Conservation (phyloP, 2,888 invertebrate genomes). For the Tridacna crocea region DNA sequence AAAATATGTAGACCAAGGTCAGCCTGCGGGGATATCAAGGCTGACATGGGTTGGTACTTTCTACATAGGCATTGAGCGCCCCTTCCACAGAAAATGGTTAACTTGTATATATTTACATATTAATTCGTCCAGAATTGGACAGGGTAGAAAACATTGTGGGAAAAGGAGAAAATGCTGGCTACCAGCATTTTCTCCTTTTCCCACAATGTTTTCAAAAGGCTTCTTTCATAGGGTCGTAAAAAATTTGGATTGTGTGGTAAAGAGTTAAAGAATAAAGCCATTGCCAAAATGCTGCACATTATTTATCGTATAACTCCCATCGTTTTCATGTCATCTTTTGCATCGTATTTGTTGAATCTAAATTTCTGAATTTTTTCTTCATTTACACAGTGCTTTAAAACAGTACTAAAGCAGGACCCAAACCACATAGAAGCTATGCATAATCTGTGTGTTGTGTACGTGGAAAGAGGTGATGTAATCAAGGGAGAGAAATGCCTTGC, state of each 20-base stretch:
- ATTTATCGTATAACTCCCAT: too few relatives aligned
- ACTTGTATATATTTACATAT: too few relatives aligned
- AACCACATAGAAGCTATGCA: conserved; percentile 97
- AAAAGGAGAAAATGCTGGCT: not conserved
- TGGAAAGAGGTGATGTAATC: conserved; percentile 94
- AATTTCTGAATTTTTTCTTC: not conserved
- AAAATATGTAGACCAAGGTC: too few relatives aligned
- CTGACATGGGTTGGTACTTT: too few relatives aligned
- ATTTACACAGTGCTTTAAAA: conserved; percentile 91
- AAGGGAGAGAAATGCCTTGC: conserved; percentile 93
- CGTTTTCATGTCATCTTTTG: too few relatives aligned
- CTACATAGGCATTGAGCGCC: too few relatives aligned
- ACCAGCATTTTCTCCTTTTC: not conserved
- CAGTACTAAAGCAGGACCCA: conserved; percentile 94
- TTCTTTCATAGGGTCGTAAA: not conserved
- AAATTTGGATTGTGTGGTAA: not conserved
- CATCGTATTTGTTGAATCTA: too few relatives aligned
- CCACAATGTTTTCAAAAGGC: not conserved
- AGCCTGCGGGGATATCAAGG: too few relatives aligned
- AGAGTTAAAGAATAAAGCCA: not conserved
- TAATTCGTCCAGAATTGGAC: too few relatives aligned
- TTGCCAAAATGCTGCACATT: too few relatives aligned
- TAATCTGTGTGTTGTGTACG: conserved; percentile 97
- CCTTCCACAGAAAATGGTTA: too few relatives aligned
- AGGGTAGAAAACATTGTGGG: not conserved